phyloP scores from a whole-genome alignment of 2,113 vertebrate species.

The Anguilla rostrata region DNA sequence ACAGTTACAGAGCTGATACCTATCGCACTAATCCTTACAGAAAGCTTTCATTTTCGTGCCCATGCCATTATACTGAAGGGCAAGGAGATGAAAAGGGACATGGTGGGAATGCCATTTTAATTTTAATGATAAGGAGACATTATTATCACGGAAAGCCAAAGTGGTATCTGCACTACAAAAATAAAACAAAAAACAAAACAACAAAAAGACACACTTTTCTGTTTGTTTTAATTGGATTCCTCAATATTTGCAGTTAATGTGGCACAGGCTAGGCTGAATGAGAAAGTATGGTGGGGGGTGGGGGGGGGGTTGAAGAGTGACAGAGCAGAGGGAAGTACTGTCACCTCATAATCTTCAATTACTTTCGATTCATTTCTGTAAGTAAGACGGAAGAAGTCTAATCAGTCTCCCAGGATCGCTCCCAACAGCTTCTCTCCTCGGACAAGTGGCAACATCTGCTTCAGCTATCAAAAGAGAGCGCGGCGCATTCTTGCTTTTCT shows the following conservation, averaged over 20 bases:
- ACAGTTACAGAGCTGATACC: background rate
- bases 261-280: constrained; percentile 4
- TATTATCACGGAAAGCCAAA: background rate
- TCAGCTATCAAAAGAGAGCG: constrained; percentile 37
- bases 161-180: background rate
- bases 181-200: too few relatives aligned
- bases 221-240: constrained; percentile 17
- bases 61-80: constrained; percentile 30
- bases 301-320: constrained; percentile 33
- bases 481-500: constrained; percentile 33
- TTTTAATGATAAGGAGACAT: constrained; percentile 17
- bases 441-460: constrained; percentile 55
- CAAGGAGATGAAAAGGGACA: constrained; percentile 1
- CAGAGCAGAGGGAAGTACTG: constrained; percentile 36
- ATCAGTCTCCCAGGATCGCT: constrained; percentile 60
- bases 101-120: constrained; percentile 30
- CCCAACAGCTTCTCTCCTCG: constrained; percentile 39
- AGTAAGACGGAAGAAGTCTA: constrained; percentile 57
- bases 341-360: constrained; percentile 56
- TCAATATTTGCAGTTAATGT: background rate
- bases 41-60: constrained; percentile 33
- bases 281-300: background rate
- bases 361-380: constrained; percentile 56
- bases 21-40: constrained; percentile 28
- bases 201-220: background rate